Conservation (phyloP, 1,140 invertebrate species). For the Cotesia vestalis region DNA sequence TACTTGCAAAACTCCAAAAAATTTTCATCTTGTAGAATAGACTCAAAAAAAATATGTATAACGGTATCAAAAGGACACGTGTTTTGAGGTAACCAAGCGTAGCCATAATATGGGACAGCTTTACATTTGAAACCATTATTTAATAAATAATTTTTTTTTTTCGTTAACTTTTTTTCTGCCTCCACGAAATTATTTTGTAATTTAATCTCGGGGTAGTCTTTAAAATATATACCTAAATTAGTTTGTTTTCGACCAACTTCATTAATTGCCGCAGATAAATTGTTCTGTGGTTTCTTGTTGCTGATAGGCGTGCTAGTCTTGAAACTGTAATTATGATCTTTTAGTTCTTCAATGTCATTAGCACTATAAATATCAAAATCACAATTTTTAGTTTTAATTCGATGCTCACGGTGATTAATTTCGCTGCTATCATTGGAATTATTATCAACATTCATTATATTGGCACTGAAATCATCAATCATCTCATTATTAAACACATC, state of each 20-base stretch:
- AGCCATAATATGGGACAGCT: not conserved
- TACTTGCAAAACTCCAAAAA: conserved; percentile 4
- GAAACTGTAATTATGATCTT: conserved; percentile 6
- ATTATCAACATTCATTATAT: not conserved
- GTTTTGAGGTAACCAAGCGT: not conserved
- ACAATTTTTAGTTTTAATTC: not conserved
- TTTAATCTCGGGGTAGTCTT: not conserved
- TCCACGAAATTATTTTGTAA: not conserved
- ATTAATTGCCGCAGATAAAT: conserved; percentile 1
- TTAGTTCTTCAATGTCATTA: not conserved
- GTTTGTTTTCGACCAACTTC: not conserved
- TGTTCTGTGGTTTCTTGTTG: not conserved
- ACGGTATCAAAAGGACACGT: conserved; percentile 9
- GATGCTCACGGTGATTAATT: no score
- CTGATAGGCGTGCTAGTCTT: not conserved
- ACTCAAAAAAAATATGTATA: not conserved
- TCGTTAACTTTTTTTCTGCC: not conserved
- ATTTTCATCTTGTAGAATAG: not conserved
- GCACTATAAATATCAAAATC: not conserved
- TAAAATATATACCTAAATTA: conserved; percentile 5
- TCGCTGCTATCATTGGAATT: not conserved
- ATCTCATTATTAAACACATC: not conserved
- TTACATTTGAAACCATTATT: not conserved
- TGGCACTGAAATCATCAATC: not conserved
- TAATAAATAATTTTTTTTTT: conserved; percentile 1